A percentile compares a stretch with the other conserved stretches of the same genome.
phyloP scores from a whole-genome alignment of 2,888 invertebrate species.

The Tetranychus truncatus region DNA sequence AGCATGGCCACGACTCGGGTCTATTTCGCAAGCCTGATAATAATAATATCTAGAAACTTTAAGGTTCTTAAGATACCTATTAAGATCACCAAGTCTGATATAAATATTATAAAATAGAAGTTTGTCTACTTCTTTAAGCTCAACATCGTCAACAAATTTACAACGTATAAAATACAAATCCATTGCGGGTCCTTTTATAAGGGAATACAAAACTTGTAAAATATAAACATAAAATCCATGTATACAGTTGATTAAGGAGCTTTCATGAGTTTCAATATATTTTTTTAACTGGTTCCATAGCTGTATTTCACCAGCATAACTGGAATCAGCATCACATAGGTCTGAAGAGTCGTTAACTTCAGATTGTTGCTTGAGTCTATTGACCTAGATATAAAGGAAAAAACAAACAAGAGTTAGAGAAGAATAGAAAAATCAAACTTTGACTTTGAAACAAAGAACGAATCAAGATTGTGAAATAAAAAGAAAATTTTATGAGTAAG shows the following conservation, averaged over 20 bases:
- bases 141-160: not conserved
- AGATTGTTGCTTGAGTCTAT: not conserved
- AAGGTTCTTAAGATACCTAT: conserved; percentile 17
- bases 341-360: not conserved
- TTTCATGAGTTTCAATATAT: conserved; percentile 16
- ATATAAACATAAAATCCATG: conserved; percentile 19
- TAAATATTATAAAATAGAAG: conserved; percentile 20
- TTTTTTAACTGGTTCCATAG: conserved; percentile 19
- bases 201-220: conserved; percentile 6
- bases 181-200: conserved; percentile 4
- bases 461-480: not conserved
- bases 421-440: not conserved
- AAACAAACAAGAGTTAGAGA: not conserved
- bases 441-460: not conserved
- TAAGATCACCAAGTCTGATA: conserved; percentile 21
- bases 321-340: not conserved
- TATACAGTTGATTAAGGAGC: conserved; percentile 16
- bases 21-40: conserved; percentile 16
- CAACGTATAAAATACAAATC: conserved; percentile 13
- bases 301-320: conserved; percentile 33
- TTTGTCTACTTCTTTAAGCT: not conserved
- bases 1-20: conserved; percentile 19
- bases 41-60: conserved; percentile 20
- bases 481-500: not conserved
- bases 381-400: not conserved